A percentile compares a stretch with the other conserved stretches of the same genome.
Evolutionary conservation across 2,888 invertebrate genomes (phyloP).

Genomic region (Pardosa pseudoannulata): DNA sequence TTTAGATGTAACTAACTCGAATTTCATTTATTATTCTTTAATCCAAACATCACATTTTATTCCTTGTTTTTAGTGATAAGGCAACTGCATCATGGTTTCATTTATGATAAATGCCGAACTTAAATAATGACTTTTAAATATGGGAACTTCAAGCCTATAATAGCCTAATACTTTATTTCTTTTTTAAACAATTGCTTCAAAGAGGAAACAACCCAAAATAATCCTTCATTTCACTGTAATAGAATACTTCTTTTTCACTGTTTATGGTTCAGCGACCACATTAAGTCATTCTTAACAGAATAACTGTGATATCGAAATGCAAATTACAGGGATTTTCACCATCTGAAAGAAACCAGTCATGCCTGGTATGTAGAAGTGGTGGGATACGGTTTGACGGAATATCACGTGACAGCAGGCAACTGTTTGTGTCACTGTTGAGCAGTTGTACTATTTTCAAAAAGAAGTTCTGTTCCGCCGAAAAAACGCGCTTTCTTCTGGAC

Average conservation of each 20-base stretch:
- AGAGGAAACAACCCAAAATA: not conserved
- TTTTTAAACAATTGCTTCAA: not conserved
- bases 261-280: slow-evolving; percentile 37
- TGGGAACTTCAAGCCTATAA: too few species aligned
- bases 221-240: not conserved
- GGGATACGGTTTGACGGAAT: not conserved
- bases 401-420: not conserved
- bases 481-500: not conserved
- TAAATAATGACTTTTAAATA: too few species aligned
- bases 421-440: not conserved
- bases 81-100: too few species aligned
- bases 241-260: slow-evolving; percentile 13
- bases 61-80: too few species aligned
- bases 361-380: not conserved
- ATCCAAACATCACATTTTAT: too few species aligned
- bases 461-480: not conserved
- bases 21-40: too few species aligned
- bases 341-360: not conserved
- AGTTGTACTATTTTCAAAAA: not conserved
- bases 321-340: slow-evolving; percentile 25
- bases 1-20: too few species aligned
- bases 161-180: not conserved
- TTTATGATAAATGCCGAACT: too few species aligned
- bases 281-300: slow-evolving; percentile 25
- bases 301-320: slow-evolving; percentile 20